Evolutionary conservation across 2,113 vertebrate species (phyloP), one percentile per base, ranked within the genome.

Genomic region (Melanocharis versteri): DNA sequence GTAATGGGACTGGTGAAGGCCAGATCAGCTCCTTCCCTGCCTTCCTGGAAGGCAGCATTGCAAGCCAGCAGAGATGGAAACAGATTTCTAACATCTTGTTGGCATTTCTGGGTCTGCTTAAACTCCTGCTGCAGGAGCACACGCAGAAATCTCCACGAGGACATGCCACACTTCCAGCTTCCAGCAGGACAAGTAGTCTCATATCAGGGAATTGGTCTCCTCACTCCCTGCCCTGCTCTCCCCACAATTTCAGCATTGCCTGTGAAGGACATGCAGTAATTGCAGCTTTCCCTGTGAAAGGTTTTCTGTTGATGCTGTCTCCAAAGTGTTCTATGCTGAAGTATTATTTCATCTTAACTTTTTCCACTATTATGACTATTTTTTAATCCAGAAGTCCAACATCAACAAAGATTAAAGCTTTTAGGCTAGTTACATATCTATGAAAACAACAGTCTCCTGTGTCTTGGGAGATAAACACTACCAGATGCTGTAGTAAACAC

Each of bases 351-450:
- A 58, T 93, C 79, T 77, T 66, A 71, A 82, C 71, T 71, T 96
- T 96, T 96, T 81, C 92, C 71, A 83, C 73, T 95, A 64, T 89
- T 96, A 73, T 64, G 79, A 81, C 87, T 94, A 51, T 79, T 94
- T 89, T 83, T 95, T 56, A 93, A 83, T 88, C 88, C 85, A 20
- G 26, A 87, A 76, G 83, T 78, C 90, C 94, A 89, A 86, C 82
- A 93, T 90, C 88, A 96, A 92, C 93, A 92, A 94, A 92, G 85
- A 95, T 95, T 77, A 95, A 96, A 93, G 90, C 64, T 93, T 93
- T 86, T 80, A 56, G 60, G 84, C 79, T 60, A 60, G 92, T 96
- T 96, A 92, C 90, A 83, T 91, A 93, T 96, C 95, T 88, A 62
- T 50, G 87, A 96, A 96, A 94, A 91, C 88, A 96, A 75, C 79